Evolutionary conservation across 2,113 vertebrate species (phyloP).

Genomic region (Astur gentilis): DNA sequence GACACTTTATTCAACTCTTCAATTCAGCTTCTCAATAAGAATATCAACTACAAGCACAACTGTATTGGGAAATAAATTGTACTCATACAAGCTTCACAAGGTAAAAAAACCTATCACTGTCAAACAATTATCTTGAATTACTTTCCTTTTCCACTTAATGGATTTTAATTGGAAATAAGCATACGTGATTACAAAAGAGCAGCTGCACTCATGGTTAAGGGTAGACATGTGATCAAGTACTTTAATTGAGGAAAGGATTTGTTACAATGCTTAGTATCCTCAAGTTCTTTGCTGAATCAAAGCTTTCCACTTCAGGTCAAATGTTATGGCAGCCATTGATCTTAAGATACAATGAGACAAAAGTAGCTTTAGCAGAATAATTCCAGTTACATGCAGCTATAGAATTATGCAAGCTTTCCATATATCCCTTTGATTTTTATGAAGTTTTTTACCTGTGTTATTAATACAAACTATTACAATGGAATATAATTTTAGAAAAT

Average conservation of each 20-base stretch:
- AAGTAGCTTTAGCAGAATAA: background rate
- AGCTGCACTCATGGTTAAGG: background rate
- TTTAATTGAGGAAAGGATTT: background rate
- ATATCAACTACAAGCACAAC: background rate
- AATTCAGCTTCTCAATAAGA: background rate
- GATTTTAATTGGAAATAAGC: background rate
- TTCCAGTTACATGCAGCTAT: background rate
- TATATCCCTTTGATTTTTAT: background rate
- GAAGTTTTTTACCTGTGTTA: background rate
- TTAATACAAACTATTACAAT: background rate
- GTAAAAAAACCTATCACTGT: background rate
- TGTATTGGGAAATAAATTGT: background rate
- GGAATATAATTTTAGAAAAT: background rate
- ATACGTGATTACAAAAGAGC: background rate
- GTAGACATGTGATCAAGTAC: background rate
- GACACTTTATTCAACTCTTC: background rate
- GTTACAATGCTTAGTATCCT: background rate
- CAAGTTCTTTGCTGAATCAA: background rate
- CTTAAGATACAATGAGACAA: background rate
- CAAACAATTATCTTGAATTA: background rate
- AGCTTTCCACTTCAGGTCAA: background rate
- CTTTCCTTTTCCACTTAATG: background rate
- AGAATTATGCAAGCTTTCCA: background rate
- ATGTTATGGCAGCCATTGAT: background rate
- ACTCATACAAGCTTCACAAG: background rate